Base-by-base conservation (phyloP, 2,113 vertebrate genomes). In the Ovis aries region DNA sequence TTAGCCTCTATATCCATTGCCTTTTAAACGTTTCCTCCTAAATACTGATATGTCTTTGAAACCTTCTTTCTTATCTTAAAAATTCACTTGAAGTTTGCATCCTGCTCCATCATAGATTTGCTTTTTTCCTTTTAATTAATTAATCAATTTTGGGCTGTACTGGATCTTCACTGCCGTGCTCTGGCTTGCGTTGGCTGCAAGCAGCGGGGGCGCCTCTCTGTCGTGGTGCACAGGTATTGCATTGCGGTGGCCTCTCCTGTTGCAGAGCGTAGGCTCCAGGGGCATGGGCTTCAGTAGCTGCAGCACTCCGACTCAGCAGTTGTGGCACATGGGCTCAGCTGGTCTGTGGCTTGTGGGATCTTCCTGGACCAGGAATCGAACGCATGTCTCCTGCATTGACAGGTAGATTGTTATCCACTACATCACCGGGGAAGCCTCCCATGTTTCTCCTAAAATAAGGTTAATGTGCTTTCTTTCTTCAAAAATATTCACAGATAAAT, bases 361-460 rank as follows among this genome's bases (percentile, higher is more conserved):
- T 77, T 77, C 71, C 40, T 43, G 40, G 71, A 7, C 71, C 23
- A 27, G 23, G 71, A 43, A 77, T 77, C 3, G 0, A 74, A 74
- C 5, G 6, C 11, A 7, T 40, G 21, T 74, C 36, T 6, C n/a
- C 64, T 71, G 64, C 17, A 36, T 6, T 11, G 36, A 23, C n/a
- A 71, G n/a, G 64, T 36, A 71, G 19, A 21, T 71, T 71, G 64
- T 71, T 71, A 36, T 43, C 74, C 25, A 8, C 40, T 27, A 15
- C 36, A 13, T 23, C 74, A 77, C 23, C 1, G 2, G 74, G 74
- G 71, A 29, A 14, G 64, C 21, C 36, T 43, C 71, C 71, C 89
- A 36, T 40, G 14, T 7, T 91, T 71, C 91, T 81, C 15, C 91
- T 88, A 88, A 92, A 92, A 88, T 83, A 90, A 95, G 87, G 94